Percentiles rank a stretch among this genome's conserved stretches.
Conservation (phyloP, 2,888 invertebrate genomes). For the Oxycera nigricornis region DNA sequence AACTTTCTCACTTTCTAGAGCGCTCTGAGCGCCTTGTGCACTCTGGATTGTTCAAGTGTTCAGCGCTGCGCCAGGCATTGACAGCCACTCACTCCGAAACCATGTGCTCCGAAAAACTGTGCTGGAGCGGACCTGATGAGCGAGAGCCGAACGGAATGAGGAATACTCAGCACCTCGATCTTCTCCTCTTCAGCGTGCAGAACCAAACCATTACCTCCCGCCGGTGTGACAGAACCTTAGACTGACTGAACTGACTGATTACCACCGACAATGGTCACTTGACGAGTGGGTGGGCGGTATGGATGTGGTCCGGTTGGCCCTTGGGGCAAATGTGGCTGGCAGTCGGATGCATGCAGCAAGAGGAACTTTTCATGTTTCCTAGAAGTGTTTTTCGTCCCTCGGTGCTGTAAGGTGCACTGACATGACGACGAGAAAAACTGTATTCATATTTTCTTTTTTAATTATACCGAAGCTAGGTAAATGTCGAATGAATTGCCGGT, state of each 20-base stretch:
- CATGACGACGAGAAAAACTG: not conserved
- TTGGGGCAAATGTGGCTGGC: not conserved
- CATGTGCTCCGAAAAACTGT: too few relatives aligned
- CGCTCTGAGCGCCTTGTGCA: not conserved
- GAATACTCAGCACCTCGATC: not conserved
- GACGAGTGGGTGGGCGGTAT: constrained; percentile 20
- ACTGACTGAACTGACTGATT: constrained; percentile 11
- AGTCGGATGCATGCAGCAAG: not conserved
- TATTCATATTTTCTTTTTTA: constrained; percentile 22
- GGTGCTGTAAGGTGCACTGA: constrained; percentile 17
- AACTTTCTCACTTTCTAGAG: not conserved
- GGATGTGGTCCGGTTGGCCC: not conserved
- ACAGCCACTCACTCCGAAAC: not conserved
- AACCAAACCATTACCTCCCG: not conserved
- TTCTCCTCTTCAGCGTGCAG: constrained; percentile 14
- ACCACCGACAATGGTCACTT: constrained; percentile 24
- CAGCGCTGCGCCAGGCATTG: not conserved
- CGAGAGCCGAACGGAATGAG: not conserved
- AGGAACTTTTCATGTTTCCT: constrained; percentile 8
- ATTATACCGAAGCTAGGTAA: constrained; percentile 9
- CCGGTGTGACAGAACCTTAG: not conserved
- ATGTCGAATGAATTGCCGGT: not conserved
- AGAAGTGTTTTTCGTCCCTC: not conserved
- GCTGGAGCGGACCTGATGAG: too few relatives aligned
- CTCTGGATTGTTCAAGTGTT: not conserved